Base-by-base conservation (phyloP, 64 coral and sea anemone genomes). In the Pachyseris speciosa region DNA sequence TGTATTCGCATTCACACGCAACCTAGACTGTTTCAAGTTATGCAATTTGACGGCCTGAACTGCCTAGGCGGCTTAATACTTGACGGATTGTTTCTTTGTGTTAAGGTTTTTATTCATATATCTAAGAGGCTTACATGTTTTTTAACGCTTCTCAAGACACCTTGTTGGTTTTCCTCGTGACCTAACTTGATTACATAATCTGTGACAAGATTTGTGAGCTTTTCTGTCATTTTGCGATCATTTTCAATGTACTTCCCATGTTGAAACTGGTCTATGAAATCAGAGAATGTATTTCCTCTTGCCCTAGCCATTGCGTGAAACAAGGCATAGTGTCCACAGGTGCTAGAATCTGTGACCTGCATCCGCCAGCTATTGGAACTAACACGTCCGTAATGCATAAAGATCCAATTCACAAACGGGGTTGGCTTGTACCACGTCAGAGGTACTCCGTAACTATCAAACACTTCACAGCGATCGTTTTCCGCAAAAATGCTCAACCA, bases 301-400 rank as follows among this genome's bases (percentile, higher is more conserved):
- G 65, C 65, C 26, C 34, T 69, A 13, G 26, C 26, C 12, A 69
- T 17, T 69, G 26, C 16, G 65, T 69, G 26, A 69, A 31, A 69
- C 65, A 69, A 69, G 26, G 65, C 65, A 24, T 69, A 69, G 3
- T 69, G 65, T 69, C 65, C 65, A 69, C 65, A 69, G 11, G 65
- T 69, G n/a, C n/a, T 69, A n/a, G 26, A 31, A 24, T 69, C 34
- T 36, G 34, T 36, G 65, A 24, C 65, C 26, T 69, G 65, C 11
- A 69, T 13, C 26, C n/a, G 26, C n/a, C 15, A 17, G 11, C 26
- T 24, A 36, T 69, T 69, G 11, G 65, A 27, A 11, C 26, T 3
- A 27, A 69, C 65, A 31, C 26, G 16, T 9, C 26, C 34, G 26
- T 36, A 69, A 36, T 69, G 65, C 65, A 13, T 69, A 11, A 31